These are phyloP conservation scores for Ptychobarbus kaznakovi DNA, from an alignment of 2,797 vertebrate genomes.

Conservation along the genomic window DNA sequence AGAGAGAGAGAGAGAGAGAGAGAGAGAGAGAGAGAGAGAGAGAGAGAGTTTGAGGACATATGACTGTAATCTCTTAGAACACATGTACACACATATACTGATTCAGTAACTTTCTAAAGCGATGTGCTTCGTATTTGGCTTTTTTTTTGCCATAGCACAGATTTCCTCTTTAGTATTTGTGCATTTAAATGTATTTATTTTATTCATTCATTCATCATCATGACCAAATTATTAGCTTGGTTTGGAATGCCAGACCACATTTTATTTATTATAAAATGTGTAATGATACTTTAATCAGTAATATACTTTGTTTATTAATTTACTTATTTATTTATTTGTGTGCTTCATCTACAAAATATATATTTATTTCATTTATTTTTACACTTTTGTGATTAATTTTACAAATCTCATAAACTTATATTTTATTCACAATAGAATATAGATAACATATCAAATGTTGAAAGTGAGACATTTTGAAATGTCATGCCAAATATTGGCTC, in stretches of 20 bases:
- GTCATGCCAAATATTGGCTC: too few relatives aligned
- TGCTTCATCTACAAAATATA: too few relatives aligned
- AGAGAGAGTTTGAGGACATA: constrained; percentile 31
- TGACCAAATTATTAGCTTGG: not conserved
- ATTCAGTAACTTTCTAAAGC: constrained; percentile 22
- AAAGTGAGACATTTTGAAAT: too few relatives aligned
- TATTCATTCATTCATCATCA: not conserved
- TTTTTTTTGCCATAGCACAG: constrained; percentile 22
- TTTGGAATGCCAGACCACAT: not conserved
- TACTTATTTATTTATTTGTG: too few relatives aligned
- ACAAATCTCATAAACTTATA: too few relatives aligned
- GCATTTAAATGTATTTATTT: not conserved
- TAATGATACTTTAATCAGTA: too few relatives aligned
- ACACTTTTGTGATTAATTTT: too few relatives aligned
- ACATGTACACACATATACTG: constrained; percentile 15
- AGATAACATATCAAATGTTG: too few relatives aligned
- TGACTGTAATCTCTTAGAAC: constrained; percentile 36
- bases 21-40: not conserved
- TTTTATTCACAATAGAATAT: too few relatives aligned
- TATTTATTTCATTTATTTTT: too few relatives aligned
- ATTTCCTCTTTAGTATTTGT: not conserved
- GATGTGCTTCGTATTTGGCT: constrained; percentile 34
- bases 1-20: constrained; percentile 8
- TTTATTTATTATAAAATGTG: not conserved
- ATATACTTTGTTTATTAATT: too few relatives aligned